Percentiles rank a stretch among this genome's conserved stretches.
Evolutionary conservation across 1,140 invertebrate genomes (phyloP).

Genomic region (Drosophila burlai): DNA sequence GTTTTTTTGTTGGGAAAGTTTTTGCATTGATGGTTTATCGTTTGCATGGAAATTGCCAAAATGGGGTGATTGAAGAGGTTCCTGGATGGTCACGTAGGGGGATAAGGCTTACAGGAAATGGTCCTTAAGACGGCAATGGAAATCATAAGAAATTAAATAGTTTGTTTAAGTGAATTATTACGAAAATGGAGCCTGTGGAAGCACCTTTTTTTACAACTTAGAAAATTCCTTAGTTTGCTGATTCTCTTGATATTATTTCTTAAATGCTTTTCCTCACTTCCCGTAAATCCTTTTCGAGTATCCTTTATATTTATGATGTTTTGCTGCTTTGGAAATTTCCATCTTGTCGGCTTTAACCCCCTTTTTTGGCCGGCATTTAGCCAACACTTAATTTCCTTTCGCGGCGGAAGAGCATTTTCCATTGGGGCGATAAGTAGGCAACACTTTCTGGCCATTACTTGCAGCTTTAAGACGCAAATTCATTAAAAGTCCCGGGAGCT

Average conservation of each 20-base stretch:
- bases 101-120: not conserved
- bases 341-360: slow-evolving; percentile 9
- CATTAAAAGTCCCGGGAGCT: slow-evolving; percentile 59
- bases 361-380: slow-evolving; percentile 27
- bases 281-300: not conserved
- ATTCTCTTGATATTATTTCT: not conserved
- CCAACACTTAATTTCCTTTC: slow-evolving; percentile 46
- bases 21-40: slow-evolving; percentile 39
- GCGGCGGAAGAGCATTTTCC: slow-evolving; percentile 15
- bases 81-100: slow-evolving; percentile 5
- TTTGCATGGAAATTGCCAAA: slow-evolving; percentile 4
- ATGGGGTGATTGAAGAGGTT: slow-evolving; percentile 10
- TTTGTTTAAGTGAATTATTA: too few relatives aligned
- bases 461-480: slow-evolving; percentile 69
- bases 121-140: not conserved
- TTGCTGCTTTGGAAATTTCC: slow-evolving; percentile 1
- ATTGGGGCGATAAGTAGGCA: slow-evolving; percentile 52
- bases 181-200: too few relatives aligned
- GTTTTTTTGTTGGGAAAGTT: slow-evolving; percentile 12
- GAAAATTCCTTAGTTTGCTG: too few relatives aligned
- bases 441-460: slow-evolving; percentile 56
- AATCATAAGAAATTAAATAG: slow-evolving; percentile 1
- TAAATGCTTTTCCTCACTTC: not conserved
- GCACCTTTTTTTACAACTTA: too few relatives aligned
- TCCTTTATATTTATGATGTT: slow-evolving; percentile 5